Evolutionary conservation across 2,797 vertebrate genomes (phyloP).

Genomic region (Prunella strophiata): DNA sequence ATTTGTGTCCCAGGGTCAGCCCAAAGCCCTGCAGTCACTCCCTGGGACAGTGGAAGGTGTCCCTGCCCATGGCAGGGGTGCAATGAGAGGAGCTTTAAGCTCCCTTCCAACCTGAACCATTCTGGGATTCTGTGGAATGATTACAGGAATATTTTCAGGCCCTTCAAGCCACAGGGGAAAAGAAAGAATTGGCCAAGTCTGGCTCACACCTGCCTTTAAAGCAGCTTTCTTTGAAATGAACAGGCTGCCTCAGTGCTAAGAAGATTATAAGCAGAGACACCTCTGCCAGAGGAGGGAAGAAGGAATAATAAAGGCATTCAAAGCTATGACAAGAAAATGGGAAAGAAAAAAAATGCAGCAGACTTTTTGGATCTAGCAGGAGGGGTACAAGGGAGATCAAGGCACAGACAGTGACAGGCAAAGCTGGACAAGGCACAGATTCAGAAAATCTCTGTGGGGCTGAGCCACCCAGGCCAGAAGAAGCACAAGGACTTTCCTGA

Average conservation of each 20-base stretch:
- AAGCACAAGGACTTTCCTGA: background rate
- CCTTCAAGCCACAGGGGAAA: background rate
- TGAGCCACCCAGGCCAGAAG: background rate
- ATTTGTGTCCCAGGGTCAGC: background rate
- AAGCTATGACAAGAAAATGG: background rate
- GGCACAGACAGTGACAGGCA: background rate
- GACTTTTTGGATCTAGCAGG: background rate
- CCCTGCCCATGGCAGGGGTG: background rate
- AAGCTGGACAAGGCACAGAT: background rate
- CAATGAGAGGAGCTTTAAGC: background rate
- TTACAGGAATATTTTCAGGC: background rate
- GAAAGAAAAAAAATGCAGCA: background rate
- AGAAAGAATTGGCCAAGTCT: background rate
- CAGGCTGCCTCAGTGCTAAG: constrained; percentile 6
- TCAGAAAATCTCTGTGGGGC: background rate
- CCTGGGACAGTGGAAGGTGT: background rate
- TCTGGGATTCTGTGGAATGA: background rate
- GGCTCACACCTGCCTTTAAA: constrained; percentile 20
- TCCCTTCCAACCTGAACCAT: background rate
- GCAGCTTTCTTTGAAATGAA: constrained; percentile 25
- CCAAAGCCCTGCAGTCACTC: background rate
- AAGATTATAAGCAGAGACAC: constrained; percentile 20
- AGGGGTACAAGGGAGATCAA: background rate
- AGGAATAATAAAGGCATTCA: constrained; percentile 15
- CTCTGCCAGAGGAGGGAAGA: constrained; percentile 1